Evolutionary conservation across 2,113 vertebrate genomes (phyloP).

Genomic region (Corythoichthys intestinalis): DNA sequence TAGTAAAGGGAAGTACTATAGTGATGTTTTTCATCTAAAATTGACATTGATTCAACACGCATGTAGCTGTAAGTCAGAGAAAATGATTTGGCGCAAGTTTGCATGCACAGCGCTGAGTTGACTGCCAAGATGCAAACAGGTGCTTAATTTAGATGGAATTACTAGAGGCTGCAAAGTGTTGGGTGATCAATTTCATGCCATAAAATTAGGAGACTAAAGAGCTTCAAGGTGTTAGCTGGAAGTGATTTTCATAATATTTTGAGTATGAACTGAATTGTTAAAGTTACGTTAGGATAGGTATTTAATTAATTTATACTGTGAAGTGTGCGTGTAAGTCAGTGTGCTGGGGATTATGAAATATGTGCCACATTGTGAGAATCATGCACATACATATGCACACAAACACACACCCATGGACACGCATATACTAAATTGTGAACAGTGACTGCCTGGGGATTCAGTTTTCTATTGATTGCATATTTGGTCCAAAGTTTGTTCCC

Average conservation of each 20-base stretch:
- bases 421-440: not conserved
- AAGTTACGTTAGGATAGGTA: too few relatives aligned
- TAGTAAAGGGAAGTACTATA: too few relatives aligned
- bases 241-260: slow-evolving; percentile 10
- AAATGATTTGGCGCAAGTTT: slow-evolving; percentile 3
- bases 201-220: not conserved
- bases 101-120: not conserved
- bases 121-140: not conserved
- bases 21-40: too few relatives aligned
- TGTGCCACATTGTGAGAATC: not conserved
- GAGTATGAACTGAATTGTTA: too few relatives aligned
- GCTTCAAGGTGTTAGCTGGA: too few relatives aligned
- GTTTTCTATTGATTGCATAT: not conserved
- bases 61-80: not conserved
- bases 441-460: not conserved
- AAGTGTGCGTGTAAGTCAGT: too few relatives aligned
- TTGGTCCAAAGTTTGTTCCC: not conserved
- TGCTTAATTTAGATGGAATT: not conserved
- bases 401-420: not conserved
- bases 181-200: not conserved
- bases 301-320: too few relatives aligned
- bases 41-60: too few relatives aligned
- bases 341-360: too few relatives aligned
- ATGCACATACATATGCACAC: not conserved
- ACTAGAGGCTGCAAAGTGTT: not conserved